Evolutionary conservation across 1,140 invertebrate species (phyloP), one percentile per base, ranked within the genome.

Genomic region (Sarcophaga bullata): DNA sequence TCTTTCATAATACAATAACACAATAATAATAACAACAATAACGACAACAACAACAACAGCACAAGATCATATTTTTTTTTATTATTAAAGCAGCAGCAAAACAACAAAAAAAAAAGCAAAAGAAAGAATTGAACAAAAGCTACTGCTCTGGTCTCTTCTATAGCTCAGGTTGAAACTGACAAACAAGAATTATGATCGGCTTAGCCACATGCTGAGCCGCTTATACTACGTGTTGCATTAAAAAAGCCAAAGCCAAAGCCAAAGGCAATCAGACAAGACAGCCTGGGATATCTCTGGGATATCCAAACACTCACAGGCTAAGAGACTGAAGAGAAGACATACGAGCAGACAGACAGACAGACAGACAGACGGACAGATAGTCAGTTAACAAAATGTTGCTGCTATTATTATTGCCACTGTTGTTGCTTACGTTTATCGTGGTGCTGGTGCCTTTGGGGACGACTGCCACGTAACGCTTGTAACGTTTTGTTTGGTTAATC

Each of bases 171-270:
- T 89, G 87, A 84, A 84, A 85, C 84, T 88, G 88, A 87, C 88
- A 89, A 89, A 89, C 88, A 89, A 89, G 87, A 89, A 89, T 89
- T 89, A 89, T 89, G 88, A 89, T 89, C 88, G 88, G 88, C 88
- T 89, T 89, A 89, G 88, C 88, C 88, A 89, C 88, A 89, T 89
- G 88, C 88, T 89, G 88, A 88, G 87, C 86, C 80, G 58, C 83
- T 82, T 68, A 81, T 50, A 37, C 25, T 37, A 25, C 75, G 75
- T 78, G 75, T 78, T 78, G 80, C 80, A 80, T 58, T 80, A 15
- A 80, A 76, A n/a, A n/a, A 17, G 52, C 82, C 68, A 80, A 83
- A 81, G 73, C 47, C 80, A 78, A 52, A 17, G 52, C 82, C 68
- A 80, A 83, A 81, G 73, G 54, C 80, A 78, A 52, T 15, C 80